Base-by-base conservation (phyloP, 2,888 invertebrate genomes). In the Xestia rhomboidea region DNA sequence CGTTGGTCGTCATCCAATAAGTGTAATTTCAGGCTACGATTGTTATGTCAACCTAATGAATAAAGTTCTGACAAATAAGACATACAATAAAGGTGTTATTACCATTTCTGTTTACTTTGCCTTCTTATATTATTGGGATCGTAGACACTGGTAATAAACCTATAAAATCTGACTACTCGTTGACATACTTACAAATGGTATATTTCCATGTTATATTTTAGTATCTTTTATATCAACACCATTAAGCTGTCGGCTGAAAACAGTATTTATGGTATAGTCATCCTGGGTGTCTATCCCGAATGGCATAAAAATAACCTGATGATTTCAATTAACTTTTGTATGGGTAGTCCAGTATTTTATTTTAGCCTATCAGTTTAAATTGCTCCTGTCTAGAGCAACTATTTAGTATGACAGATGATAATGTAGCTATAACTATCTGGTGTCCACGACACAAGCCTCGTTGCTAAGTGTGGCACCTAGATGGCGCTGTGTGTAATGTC, bases 91-190 rank as follows among this genome's bases (percentile, higher is more conserved):
- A 7, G 46, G 24, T 79, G 41, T 46, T 67, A 41, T 68, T 68
- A 64, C 44, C 10, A 68, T 15, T 46, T 51, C 66, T 69, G 64
- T 81, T 69, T 82, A 34, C 27, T 49, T 13, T 62, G 24, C 44
- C 27, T 34, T 51, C 44, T 68, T 30, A 54, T 49, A 21, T 62
- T 69, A 82, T 77, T 68, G 34, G 38, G 77, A 57, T 77, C 77
- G 21, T 46, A 63, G 51, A 68, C 34, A 81, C n/a, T 62, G 46
- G 68, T 15, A 71, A 5, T 64, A 30, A 60, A 51, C 41, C 51
- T 51, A 64, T 77, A 77, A 77, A 77, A 57, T n/a, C 13, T 15
- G 46, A 34, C 44, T 62, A n/a, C 21, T 38, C 3, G 46, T 78
- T 79, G 46, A 46, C 63, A 63, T 51, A 63, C 30, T 78, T 54